A percentile compares a stretch with the other conserved stretches of the same genome.
Conservation (phyloP, 2,888 invertebrate species). For the Amblyteles armatorius region DNA sequence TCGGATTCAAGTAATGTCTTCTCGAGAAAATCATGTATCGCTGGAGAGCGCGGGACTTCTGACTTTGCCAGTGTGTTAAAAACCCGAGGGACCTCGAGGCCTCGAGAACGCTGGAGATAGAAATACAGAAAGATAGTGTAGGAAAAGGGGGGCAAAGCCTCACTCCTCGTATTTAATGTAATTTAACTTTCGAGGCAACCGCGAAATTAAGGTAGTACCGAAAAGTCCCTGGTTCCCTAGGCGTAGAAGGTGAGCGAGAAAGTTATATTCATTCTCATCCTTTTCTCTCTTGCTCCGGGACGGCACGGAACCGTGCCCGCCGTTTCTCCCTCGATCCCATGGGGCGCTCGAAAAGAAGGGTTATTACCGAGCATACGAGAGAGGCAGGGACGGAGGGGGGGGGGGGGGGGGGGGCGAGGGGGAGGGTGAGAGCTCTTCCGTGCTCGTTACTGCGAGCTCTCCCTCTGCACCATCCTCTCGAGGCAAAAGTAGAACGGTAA, state of each 20-base stretch:
- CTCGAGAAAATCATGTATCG: constrained; percentile 18
- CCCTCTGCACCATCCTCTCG: constrained; percentile 65
- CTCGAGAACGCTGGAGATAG: constrained; percentile 31
- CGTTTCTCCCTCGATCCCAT: constrained; percentile 44
- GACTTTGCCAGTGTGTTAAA: constrained; percentile 61
- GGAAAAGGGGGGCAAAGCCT: constrained; percentile 39
- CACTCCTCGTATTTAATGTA: constrained; percentile 69
- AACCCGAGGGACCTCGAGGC: constrained; percentile 56
- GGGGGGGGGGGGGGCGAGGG: background rate
- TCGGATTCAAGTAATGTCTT: constrained; percentile 35
- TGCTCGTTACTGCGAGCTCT: constrained; percentile 65
- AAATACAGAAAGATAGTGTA: constrained; percentile 40
- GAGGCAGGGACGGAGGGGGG: constrained; percentile 7
- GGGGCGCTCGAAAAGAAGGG: constrained; percentile 66
- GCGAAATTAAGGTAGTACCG: constrained; percentile 67
- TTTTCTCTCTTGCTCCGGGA: constrained; percentile 41
- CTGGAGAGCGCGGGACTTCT: constrained; percentile 23
- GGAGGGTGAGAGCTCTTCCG: constrained; percentile 61
- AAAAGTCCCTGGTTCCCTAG: constrained; percentile 57
- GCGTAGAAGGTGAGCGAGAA: constrained; percentile 59
- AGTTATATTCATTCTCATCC: constrained; percentile 64
- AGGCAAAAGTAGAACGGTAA: constrained; percentile 67
- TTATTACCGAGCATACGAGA: constrained; percentile 63
- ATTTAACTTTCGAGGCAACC: constrained; percentile 69
- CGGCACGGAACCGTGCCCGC: constrained; percentile 21